Conservation (phyloP, 2,888 invertebrate genomes). For the Lasioglossum marginatum region DNA sequence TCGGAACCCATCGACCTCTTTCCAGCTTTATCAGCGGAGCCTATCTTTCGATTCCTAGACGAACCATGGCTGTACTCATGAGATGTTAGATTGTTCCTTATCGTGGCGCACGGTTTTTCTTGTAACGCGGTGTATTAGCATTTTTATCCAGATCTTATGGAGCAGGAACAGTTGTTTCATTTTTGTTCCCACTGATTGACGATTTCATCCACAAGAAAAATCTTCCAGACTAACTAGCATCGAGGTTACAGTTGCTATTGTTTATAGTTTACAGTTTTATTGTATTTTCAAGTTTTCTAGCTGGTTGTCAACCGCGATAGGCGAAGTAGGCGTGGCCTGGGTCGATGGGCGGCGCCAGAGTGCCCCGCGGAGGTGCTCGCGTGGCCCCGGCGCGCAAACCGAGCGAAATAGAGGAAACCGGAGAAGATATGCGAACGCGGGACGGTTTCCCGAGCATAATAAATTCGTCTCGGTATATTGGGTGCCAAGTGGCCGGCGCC, state of each 20-base stretch:
- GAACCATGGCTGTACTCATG: not conserved
- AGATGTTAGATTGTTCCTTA: not conserved
- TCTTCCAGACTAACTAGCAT: no score
- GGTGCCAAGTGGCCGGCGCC: constrained; percentile 46
- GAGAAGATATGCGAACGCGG: not conserved
- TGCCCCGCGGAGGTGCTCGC: not conserved
- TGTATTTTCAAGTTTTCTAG: no score
- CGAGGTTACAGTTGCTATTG: no score
- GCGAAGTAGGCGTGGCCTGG: not conserved
- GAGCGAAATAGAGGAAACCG: not conserved
- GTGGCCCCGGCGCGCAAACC: not conserved
- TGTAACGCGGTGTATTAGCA: not conserved
- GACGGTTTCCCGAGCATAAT: constrained; percentile 54
- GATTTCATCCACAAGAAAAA: not conserved
- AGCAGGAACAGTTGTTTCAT: not conserved
- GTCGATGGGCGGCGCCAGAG: not conserved
- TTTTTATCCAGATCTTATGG: not conserved
- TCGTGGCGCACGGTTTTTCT: not conserved
- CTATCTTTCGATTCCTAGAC: not conserved
- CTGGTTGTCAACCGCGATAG: no score
- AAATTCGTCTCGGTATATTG: constrained; percentile 78
- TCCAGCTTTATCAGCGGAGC: not conserved
- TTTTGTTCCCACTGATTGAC: not conserved
- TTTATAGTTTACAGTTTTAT: no score
- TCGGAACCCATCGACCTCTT: not conserved